phyloP scores from a whole-genome alignment of 1,140 invertebrate genomes.

The Cotesia glomerata region DNA sequence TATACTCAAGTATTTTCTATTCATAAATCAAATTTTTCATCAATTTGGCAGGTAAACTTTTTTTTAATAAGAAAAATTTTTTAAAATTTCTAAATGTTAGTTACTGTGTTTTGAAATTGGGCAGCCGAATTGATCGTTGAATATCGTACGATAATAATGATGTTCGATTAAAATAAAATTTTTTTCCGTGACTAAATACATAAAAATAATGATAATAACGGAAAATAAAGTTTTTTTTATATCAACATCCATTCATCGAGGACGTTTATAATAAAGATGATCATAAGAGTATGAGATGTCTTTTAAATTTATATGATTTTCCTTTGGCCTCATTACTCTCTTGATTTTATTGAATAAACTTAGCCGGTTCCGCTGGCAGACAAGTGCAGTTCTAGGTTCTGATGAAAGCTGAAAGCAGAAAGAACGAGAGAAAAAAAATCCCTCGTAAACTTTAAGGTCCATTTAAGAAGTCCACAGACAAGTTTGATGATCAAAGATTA shows the following conservation, averaged over 20 bases:
- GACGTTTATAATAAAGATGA: not conserved
- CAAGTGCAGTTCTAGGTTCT: not conserved
- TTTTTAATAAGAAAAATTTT: no score
- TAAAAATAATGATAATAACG: no score
- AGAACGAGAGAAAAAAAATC: not conserved
- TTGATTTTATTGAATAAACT: constrained; percentile 6
- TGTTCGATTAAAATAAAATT: no score
- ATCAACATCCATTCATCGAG: not conserved
- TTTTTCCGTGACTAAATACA: no score
- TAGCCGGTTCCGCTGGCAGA: not conserved
- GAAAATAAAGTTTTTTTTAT: not conserved
- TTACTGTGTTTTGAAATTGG: no score
- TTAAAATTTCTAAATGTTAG: no score
- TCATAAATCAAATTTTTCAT: no score
- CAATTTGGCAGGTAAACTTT: no score
- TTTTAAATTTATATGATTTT: not conserved
- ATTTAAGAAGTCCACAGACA: not conserved
- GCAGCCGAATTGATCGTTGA: no score
- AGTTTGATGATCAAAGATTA: not conserved
- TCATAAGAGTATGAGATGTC: not conserved
- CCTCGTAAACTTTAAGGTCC: not conserved
- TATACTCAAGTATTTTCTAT: no score
- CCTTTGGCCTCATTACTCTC: not conserved
- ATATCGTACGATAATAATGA: no score
- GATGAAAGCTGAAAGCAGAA: not conserved